Conservation (phyloP, 1,140 invertebrate genomes). For the Drosophila navojoa region DNA sequence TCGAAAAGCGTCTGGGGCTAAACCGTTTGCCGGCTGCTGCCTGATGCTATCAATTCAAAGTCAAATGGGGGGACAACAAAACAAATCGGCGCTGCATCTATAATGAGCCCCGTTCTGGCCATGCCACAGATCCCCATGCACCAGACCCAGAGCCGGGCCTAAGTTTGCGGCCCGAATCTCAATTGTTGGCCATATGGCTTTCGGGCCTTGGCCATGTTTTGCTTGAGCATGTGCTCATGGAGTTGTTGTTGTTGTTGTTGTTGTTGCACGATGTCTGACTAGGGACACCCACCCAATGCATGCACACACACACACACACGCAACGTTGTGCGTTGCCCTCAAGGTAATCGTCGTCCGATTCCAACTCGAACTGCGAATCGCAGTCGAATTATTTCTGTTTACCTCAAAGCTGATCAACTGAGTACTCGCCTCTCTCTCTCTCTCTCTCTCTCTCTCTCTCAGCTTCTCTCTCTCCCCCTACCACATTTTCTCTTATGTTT, state of each 20-base stretch:
- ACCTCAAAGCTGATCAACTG: slow-evolving; percentile 7
- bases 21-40: slow-evolving; percentile 39
- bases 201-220: slow-evolving; percentile 25
- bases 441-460: slow-evolving; percentile 3
- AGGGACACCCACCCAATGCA: slow-evolving; percentile 67
- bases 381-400: slow-evolving; percentile 54
- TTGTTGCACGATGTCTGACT: slow-evolving; percentile 49
- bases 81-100: slow-evolving; percentile 82
- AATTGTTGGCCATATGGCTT: slow-evolving; percentile 43
- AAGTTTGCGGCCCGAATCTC: slow-evolving; percentile 15
- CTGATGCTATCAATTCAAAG: slow-evolving; percentile 81
- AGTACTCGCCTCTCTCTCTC: slow-evolving; percentile 23
- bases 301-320: slow-evolving; percentile 33
- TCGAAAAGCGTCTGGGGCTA: slow-evolving; percentile 18
- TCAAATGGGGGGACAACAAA: slow-evolving; percentile 82
- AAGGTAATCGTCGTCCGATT: slow-evolving; percentile 20
- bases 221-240: slow-evolving; percentile 37
- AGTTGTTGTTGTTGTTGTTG: slow-evolving; percentile 34
- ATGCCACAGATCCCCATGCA: not conserved
- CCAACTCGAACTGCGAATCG: slow-evolving; percentile 4
- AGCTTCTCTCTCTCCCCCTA: not conserved
- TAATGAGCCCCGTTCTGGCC: slow-evolving; percentile 55
- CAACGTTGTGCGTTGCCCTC: slow-evolving; percentile 40
- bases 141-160: slow-evolving; percentile 5
- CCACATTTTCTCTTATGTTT: not conserved